Evolutionary conservation across 2,888 invertebrate genomes (phyloP).

Genomic region (Drosophila neonasuta): DNA sequence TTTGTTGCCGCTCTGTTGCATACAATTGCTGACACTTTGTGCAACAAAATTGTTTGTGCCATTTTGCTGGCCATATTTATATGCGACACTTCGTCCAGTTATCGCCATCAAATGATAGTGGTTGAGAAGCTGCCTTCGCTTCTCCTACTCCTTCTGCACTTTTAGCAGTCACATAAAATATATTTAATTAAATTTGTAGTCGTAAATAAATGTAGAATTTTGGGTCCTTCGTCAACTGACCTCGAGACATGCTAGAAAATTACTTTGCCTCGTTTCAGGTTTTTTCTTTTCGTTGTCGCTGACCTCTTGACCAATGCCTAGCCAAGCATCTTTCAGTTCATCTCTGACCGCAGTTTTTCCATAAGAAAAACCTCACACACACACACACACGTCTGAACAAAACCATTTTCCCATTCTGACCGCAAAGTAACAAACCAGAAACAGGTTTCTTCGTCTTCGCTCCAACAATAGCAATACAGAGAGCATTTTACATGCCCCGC

Average conservation of each 20-base stretch:
- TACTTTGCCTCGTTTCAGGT: slow-evolving; percentile 23
- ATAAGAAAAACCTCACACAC: slow-evolving; percentile 29
- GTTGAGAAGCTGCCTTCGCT: not conserved
- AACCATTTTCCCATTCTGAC: slow-evolving; percentile 41
- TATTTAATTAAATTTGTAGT: slow-evolving; percentile 54
- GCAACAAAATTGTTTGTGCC: slow-evolving; percentile 55
- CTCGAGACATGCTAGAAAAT: slow-evolving; percentile 36
- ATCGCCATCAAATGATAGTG: slow-evolving; percentile 30
- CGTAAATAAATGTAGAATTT: slow-evolving; percentile 39
- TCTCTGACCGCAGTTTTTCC: slow-evolving; percentile 51
- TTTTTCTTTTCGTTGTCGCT: slow-evolving; percentile 19
- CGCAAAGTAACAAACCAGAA: slow-evolving; percentile 36
- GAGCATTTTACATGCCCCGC: slow-evolving; percentile 28
- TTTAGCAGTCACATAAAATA: slow-evolving; percentile 14
- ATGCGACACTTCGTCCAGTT: slow-evolving; percentile 27
- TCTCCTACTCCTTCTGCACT: too few species aligned
- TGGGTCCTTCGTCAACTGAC: slow-evolving; percentile 30
- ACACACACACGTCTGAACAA: slow-evolving; percentile 9
- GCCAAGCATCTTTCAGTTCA: slow-evolving; percentile 12
- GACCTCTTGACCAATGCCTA: slow-evolving; percentile 49
- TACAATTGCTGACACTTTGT: slow-evolving; percentile 47
- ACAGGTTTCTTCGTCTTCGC: slow-evolving; percentile 53
- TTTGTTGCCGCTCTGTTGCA: slow-evolving; percentile 42
- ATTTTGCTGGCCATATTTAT: slow-evolving; percentile 47
- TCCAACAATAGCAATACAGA: slow-evolving; percentile 40